Conservation (phyloP, 1,140 invertebrate species). For the Bombus polaris region DNA sequence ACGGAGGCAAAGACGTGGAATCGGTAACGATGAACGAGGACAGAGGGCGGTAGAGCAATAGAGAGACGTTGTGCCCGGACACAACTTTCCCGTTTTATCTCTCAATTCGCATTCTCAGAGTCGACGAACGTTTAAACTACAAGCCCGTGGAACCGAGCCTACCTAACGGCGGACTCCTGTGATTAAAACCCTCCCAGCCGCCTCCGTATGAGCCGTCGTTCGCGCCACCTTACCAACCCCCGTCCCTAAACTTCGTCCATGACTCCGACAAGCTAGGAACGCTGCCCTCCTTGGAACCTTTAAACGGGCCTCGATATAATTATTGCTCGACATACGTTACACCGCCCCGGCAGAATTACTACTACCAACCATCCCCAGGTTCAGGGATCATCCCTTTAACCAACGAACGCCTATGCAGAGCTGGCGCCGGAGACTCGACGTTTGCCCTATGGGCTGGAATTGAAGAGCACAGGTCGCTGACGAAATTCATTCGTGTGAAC, state of each 20-base stretch:
- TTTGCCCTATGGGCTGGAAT: slow-evolving; percentile 73
- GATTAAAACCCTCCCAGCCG: slow-evolving; percentile 77
- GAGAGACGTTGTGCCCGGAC: slow-evolving; percentile 42
- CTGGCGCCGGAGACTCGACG: slow-evolving; percentile 55
- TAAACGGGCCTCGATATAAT: slow-evolving; percentile 75
- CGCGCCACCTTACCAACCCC: slow-evolving; percentile 31
- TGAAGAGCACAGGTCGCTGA: slow-evolving; percentile 75
- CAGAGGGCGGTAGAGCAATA: slow-evolving; percentile 31
- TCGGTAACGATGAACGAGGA: slow-evolving; percentile 43
- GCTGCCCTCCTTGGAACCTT: slow-evolving; percentile 56
- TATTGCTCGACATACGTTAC: slow-evolving; percentile 78
- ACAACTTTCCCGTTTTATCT: slow-evolving; percentile 79
- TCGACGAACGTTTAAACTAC: slow-evolving; percentile 78
- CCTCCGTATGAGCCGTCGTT: slow-evolving; percentile 36
- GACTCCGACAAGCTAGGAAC: slow-evolving; percentile 45
- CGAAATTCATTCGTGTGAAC: slow-evolving; percentile 73
- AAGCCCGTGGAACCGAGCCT: slow-evolving; percentile 72
- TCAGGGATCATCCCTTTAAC: slow-evolving; percentile 56
- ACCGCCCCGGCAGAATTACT: slow-evolving; percentile 15
- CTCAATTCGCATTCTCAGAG: slow-evolving; percentile 79
- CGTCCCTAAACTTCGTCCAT: background rate
- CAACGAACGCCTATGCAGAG: slow-evolving; percentile 41
- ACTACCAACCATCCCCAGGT: slow-evolving; percentile 8
- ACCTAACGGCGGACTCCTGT: slow-evolving; percentile 74
- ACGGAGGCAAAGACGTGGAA: slow-evolving; percentile 52